Percentiles rank a stretch among this genome's conserved stretches.
phyloP scores from a whole-genome alignment of 2,797 vertebrate genomes.

The Neopelma chrysocephalum region DNA sequence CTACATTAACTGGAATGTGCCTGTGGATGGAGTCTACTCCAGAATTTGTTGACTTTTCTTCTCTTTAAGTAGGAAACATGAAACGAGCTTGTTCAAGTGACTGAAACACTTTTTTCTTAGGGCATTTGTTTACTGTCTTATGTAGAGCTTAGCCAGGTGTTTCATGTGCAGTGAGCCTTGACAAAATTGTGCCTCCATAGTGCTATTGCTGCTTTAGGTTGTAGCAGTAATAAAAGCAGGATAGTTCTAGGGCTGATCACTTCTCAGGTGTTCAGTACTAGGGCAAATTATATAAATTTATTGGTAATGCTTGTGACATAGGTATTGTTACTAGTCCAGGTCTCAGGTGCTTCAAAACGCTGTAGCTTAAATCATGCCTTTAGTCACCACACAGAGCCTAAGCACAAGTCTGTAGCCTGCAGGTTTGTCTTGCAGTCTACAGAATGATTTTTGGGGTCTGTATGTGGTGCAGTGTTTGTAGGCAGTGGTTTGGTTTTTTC shows the following conservation, averaged over 20 bases:
- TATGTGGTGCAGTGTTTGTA: neutral
- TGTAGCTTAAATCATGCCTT: neutral
- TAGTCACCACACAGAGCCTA: fast-evolving
- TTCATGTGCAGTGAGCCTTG: fast-evolving
- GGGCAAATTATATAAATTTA: neutral
- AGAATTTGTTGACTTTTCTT: neutral
- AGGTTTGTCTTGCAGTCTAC: neutral
- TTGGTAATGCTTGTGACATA: neutral
- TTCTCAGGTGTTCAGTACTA: neutral
- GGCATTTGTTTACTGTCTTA: neutral
- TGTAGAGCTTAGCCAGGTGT: neutral
- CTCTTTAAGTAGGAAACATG: neutral
- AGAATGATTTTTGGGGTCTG: neutral
- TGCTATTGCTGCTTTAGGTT: neutral
- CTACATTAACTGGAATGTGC: neutral
- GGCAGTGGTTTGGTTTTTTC: too few relatives aligned
- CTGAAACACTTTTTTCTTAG: neutral
- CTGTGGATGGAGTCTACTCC: neutral
- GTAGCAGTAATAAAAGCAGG: neutral
- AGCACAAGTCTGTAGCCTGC: neutral
- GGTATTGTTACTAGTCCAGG: neutral
- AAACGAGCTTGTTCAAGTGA: neutral
- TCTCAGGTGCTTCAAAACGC: neutral
- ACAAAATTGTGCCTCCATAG: neutral
- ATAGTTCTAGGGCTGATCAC: neutral